A percentile compares a stretch with the other conserved stretches of the same genome.
Evolutionary conservation across 2,888 invertebrate species (phyloP).

Genomic region (Pelosia muscerda): DNA sequence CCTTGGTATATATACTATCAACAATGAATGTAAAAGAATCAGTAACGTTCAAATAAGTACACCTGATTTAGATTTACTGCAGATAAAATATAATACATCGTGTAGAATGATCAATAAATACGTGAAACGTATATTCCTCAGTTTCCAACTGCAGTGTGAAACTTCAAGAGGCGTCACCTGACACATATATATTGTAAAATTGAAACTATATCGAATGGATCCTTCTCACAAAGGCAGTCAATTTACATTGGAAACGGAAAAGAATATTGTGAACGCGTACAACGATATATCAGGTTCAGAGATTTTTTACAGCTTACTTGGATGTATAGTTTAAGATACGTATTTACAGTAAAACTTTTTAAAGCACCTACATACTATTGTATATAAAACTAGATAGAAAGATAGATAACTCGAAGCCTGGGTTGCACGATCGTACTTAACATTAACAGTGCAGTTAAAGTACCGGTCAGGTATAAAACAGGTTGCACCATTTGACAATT

Average conservation of each 20-base stretch:
- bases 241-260: constrained; percentile 68
- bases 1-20: too few relatives aligned
- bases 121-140: constrained; percentile 40
- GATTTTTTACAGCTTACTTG: constrained; percentile 41
- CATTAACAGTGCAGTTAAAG: too few relatives aligned
- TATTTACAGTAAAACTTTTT: background rate
- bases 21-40: too few relatives aligned
- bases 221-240: constrained; percentile 62
- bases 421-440: too few relatives aligned
- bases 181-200: constrained; percentile 54
- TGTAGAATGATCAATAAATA: constrained; percentile 28
- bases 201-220: constrained; percentile 53
- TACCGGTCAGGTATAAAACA: too few relatives aligned
- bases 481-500: too few relatives aligned
- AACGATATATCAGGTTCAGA: constrained; percentile 42
- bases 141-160: constrained; percentile 38
- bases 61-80: background rate
- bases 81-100: background rate
- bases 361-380: background rate
- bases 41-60: too few relatives aligned
- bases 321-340: constrained; percentile 26
- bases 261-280: constrained; percentile 58
- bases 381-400: too few relatives aligned
- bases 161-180: constrained; percentile 35
- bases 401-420: too few relatives aligned